Evolutionary conservation across 2,888 invertebrate genomes (phyloP).

Genomic region (Nymphalis urticae): DNA sequence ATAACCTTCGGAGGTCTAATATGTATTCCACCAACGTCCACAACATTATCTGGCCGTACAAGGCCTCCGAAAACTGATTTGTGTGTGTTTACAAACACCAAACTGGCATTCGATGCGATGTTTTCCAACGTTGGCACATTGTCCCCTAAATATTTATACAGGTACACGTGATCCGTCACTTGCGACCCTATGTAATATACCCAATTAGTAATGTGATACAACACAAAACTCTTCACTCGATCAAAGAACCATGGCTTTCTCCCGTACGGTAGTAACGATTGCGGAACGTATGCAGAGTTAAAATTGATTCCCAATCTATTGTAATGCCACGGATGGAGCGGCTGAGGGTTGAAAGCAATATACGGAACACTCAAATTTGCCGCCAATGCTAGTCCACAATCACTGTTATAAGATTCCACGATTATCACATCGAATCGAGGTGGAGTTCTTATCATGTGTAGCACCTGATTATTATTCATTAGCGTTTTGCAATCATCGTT

Average conservation of each 20-base stretch:
- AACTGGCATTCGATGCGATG: conserved; percentile 80
- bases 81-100: conserved; percentile 85
- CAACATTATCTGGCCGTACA: conserved; percentile 81
- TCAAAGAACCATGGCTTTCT: conserved; percentile 74
- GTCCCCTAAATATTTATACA: conserved; percentile 77
- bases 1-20: conserved; percentile 75
- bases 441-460: conserved; percentile 74
- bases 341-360: conserved; percentile 81
- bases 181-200: conserved; percentile 74
- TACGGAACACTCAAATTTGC: conserved; percentile 85
- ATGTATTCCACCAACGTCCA: conserved; percentile 86
- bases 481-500: conserved; percentile 76
- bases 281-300: conserved; percentile 77
- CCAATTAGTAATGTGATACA: conserved; percentile 71
- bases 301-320: conserved; percentile 75
- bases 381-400: conserved; percentile 86
- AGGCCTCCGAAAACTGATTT: conserved; percentile 82
- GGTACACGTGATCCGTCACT: conserved; percentile 69
- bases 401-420: conserved; percentile 87
- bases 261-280: conserved; percentile 69
- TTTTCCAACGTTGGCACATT: conserved; percentile 79
- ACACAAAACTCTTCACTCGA: conserved; percentile 64
- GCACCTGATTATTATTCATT: conserved; percentile 76
- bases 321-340: conserved; percentile 79
- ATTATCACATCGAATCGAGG: conserved; percentile 86